Evolutionary conservation across 1,140 invertebrate genomes (phyloP), one percentile per base, ranked within the genome.

Genomic region (Zaprionus camerounensis): DNA sequence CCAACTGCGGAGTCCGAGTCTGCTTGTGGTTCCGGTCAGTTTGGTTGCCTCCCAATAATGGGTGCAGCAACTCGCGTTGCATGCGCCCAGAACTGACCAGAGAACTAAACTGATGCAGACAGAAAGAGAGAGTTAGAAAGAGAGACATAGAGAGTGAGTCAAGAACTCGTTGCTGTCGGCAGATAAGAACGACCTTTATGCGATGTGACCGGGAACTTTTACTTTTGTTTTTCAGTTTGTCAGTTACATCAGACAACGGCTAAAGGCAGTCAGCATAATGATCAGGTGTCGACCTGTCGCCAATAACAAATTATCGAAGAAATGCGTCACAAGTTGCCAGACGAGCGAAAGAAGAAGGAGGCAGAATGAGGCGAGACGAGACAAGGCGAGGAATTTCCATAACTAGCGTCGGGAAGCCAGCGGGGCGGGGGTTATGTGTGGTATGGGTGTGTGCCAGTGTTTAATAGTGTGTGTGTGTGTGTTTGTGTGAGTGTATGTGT

Each of bases 181-280:
- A 75, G 72, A 75, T 75, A 75, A 70, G 51, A 63, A 71, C 72
- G 67, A 75, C 72, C 72, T 75, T 70, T 63, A 41, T 11, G 38
- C n/a, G 49, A 13, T 73, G 11, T 53, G 56, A 34, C 49, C 36
- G 49, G 49, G 44, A 26, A 76, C 73, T 76, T 71, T 71, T 76
- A 71, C 73, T 76, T 76, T 76, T 59, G 26, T 26, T 44, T 44
- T 20, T 58, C 11, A 12, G 24, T n/a, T 65, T 55, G 28, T 59
- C 68, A 51, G 56, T 76, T 76, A 71, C 51, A 58, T 57, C 68
- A 61, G 38, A 49, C 31, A 56, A 64, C 34, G 51, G 20, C 51
- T 4, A 24, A 11, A n/a, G 5, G 24, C 15, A 41, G 12, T 0
- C 11, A 51, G 22, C n/a, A 55, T 68, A 44, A 34, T 44, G 17